phyloP scores from a whole-genome alignment of 1,140 invertebrate species.

The Belonocnema kinseyi region DNA sequence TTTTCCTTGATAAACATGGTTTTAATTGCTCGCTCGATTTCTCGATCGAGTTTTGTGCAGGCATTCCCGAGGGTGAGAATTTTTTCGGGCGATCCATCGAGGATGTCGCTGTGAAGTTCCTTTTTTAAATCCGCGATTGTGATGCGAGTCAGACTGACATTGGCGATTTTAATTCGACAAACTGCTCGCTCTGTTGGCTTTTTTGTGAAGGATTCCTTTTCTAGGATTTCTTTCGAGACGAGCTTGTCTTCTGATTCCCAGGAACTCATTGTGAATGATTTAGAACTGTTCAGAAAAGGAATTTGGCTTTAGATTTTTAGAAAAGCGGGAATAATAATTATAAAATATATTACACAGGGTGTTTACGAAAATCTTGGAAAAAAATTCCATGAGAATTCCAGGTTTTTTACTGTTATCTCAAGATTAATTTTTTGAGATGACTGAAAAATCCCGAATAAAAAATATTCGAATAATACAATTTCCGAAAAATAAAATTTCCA shows the following conservation, averaged over 20 bases:
- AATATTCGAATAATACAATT: too few species aligned
- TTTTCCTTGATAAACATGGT: constrained; percentile 65
- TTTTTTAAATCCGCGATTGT: constrained; percentile 45
- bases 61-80: constrained; percentile 59
- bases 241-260: constrained; percentile 63
- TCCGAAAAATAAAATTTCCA: too few species aligned
- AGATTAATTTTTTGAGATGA: too few species aligned
- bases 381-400: too few species aligned
- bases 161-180: constrained; percentile 59
- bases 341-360: too few species aligned
- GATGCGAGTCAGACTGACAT: constrained; percentile 44
- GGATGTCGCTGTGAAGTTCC: constrained; percentile 55
- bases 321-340: too few species aligned
- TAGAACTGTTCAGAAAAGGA: neutral
- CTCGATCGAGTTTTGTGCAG: constrained; percentile 58
- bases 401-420: too few species aligned
- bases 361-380: too few species aligned
- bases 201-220: constrained; percentile 50
- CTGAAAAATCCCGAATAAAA: too few species aligned
- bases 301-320: too few species aligned
- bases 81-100: constrained; percentile 47
- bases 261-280: constrained; percentile 36
- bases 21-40: constrained; percentile 64
- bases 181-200: constrained; percentile 63
- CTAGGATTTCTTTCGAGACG: constrained; percentile 64